Evolutionary conservation across 2,888 invertebrate genomes (phyloP).

Genomic region (Rotaria socialis): DNA sequence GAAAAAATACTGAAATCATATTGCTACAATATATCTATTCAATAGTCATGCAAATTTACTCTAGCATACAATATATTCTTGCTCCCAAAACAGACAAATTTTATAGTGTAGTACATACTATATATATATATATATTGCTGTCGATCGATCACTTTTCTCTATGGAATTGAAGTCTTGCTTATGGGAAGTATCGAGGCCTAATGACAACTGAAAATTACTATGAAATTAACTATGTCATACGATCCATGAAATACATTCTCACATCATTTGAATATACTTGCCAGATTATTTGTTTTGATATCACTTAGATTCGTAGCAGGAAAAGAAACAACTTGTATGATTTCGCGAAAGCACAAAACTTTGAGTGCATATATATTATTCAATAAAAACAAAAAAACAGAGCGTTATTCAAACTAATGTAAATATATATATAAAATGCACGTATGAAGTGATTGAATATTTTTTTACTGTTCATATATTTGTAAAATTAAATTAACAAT

Average conservation of each 20-base stretch:
- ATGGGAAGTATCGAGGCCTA: background rate
- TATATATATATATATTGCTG: background rate
- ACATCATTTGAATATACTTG: background rate
- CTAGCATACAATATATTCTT: background rate
- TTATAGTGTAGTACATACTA: background rate
- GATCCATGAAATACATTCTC: background rate
- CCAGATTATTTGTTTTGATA: background rate
- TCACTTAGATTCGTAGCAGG: background rate
- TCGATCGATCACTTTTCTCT: background rate
- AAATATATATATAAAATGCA: conserved; percentile 6
- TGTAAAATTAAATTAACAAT: background rate
- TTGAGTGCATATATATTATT: background rate
- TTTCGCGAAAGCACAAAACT: background rate
- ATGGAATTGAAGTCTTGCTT: background rate
- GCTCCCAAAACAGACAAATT: background rate
- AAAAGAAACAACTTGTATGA: background rate
- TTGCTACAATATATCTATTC: background rate
- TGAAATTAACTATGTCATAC: background rate
- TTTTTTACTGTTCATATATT: background rate
- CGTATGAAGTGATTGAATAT: background rate
- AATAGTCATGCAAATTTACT: background rate
- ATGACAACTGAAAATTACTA: background rate
- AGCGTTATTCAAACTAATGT: background rate
- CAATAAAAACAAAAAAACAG: background rate
- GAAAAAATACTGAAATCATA: background rate